Percentiles rank a stretch among this genome's conserved stretches.
These are phyloP conservation scores for Radopholus similis DNA, from an alignment of 1,140 invertebrate species.

Conservation along the genomic window DNA sequence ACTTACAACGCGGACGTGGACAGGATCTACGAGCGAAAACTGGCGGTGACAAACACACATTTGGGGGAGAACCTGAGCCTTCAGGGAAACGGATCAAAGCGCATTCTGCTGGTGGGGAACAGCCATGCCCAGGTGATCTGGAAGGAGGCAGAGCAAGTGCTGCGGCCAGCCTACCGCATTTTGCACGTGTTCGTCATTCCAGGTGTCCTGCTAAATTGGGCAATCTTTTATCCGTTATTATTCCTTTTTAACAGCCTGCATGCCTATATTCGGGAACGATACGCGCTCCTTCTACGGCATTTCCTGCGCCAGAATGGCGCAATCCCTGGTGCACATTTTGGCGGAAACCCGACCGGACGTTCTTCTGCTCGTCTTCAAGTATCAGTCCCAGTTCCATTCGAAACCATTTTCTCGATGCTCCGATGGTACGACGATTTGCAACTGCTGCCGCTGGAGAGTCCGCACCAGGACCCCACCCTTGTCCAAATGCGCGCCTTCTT, in stretches of 20 bases:
- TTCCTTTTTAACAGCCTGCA: no score
- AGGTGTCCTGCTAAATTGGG: not conserved
- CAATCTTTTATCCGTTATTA: not conserved
- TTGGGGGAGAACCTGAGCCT: no score
- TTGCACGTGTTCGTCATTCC: not conserved
- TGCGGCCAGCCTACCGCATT: not conserved
- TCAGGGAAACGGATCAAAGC: not conserved
- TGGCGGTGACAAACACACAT: no score
- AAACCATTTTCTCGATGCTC: not conserved
- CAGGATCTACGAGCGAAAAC: not conserved
- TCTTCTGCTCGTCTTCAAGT: not conserved
- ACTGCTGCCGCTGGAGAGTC: not conserved
- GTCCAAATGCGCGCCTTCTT: not conserved
- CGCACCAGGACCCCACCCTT: not conserved
- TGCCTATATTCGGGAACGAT: not conserved
- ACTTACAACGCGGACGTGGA: not conserved
- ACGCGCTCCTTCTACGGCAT: not conserved
- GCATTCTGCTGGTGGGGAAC: not conserved
- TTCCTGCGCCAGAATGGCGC: not conserved
- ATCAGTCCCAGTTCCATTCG: not conserved
- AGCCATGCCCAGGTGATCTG: not conserved
- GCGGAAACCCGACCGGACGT: not conserved
- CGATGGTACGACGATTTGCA: slow-evolving; percentile 1
- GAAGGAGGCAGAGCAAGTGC: not conserved
- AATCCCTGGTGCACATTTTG: not conserved